A percentile compares a stretch with the other conserved stretches of the same genome.
Evolutionary conservation across 2,113 vertebrate genomes (phyloP).

Genomic region (Ornithorhynchus anatinus): DNA sequence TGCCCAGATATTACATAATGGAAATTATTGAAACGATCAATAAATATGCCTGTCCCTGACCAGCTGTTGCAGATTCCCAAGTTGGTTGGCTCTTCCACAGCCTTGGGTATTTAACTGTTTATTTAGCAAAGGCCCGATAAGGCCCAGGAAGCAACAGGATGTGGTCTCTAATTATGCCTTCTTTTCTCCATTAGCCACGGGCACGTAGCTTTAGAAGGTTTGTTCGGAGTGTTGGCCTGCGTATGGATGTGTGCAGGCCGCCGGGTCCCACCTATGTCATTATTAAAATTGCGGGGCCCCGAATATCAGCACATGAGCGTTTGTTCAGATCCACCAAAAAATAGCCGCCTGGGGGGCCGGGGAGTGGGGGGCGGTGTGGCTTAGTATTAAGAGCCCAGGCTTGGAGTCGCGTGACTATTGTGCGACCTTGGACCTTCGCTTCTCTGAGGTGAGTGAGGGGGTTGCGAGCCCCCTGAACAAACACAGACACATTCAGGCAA

Average conservation of each 20-base stretch:
- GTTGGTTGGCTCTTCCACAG: not conserved
- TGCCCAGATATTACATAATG: not conserved
- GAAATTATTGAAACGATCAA: not conserved
- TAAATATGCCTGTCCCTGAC: not conserved
- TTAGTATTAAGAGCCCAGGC: too few species aligned
- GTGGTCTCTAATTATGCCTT: slow-evolving; percentile 3
- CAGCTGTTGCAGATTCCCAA: slow-evolving; percentile 5
- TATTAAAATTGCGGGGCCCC: slow-evolving; percentile 33
- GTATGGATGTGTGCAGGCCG: slow-evolving; percentile 18
- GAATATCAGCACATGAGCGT: too few species aligned
- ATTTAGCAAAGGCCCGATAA: not conserved
- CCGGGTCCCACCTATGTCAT: slow-evolving; percentile 1
- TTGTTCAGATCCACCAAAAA: too few species aligned
- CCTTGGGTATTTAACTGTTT: slow-evolving; percentile 1
- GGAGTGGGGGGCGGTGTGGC: too few species aligned
- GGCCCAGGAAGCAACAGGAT: slow-evolving; percentile 8
- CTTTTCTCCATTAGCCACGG: slow-evolving; percentile 24
- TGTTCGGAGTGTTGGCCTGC: not conserved
- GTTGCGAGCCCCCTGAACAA: too few species aligned
- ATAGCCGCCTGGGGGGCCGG: too few species aligned
- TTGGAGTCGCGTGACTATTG: too few species aligned
- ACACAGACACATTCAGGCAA: too few species aligned
- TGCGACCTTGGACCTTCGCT: too few species aligned
- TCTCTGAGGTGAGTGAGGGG: too few species aligned
- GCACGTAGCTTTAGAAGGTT: not conserved